Percentiles rank a stretch among this genome's conserved stretches.
Evolutionary conservation across 1,140 invertebrate genomes (phyloP).

Genomic region (Drosophila kohkoa): DNA sequence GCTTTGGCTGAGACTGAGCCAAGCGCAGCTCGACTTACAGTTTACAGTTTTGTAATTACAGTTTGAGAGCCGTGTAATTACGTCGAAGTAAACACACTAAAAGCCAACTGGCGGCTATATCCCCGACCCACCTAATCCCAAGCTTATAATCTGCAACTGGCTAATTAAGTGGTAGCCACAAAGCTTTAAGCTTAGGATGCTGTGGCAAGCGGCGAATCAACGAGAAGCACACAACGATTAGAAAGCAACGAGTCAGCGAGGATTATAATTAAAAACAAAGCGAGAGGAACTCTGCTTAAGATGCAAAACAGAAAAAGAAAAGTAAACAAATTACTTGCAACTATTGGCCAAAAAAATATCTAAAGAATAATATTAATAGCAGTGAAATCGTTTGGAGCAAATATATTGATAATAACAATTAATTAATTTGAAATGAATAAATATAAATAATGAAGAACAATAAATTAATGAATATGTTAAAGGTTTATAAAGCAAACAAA

Average conservation of each 20-base stretch:
- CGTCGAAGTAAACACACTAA: not conserved
- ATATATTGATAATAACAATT: too few relatives aligned
- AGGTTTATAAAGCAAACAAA: too few relatives aligned
- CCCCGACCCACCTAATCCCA: not conserved
- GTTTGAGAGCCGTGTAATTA: constrained; percentile 31
- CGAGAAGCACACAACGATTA: not conserved
- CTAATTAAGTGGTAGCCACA: constrained; percentile 5
- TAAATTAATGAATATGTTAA: too few relatives aligned
- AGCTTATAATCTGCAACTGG: constrained; percentile 1
- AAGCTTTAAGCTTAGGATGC: not conserved
- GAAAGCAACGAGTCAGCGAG: not conserved
- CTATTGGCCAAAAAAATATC: too few relatives aligned
- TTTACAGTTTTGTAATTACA: constrained; percentile 37
- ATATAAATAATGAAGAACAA: too few relatives aligned
- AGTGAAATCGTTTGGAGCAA: too few relatives aligned
- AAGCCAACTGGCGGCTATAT: not conserved
- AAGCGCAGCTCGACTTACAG: constrained; percentile 11
- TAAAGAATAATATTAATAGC: too few relatives aligned
- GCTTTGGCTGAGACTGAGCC: not conserved
- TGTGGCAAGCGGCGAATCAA: not conserved
- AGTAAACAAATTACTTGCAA: too few relatives aligned
- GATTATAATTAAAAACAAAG: not conserved
- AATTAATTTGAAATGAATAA: too few relatives aligned
- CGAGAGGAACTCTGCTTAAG: not conserved
- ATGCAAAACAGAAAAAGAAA: not conserved